Conservation (phyloP, 2,797 vertebrate species). For the Artibeus lituratus region DNA sequence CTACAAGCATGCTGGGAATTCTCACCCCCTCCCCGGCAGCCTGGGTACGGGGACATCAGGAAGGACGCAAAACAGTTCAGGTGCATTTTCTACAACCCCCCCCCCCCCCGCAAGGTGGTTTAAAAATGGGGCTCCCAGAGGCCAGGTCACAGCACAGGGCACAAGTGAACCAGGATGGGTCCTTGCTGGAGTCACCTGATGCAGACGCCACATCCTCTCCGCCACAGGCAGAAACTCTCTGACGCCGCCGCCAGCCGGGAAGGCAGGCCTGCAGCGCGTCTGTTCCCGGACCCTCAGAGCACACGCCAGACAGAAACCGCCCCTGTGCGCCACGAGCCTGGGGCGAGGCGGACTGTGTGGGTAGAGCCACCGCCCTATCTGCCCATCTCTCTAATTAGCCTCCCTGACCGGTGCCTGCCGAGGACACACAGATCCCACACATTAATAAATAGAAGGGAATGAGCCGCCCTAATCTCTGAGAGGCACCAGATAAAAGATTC, state of each 20-base stretch:
- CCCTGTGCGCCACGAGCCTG: accelerated
- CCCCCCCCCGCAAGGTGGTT: accelerated
- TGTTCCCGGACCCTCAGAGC: neutral
- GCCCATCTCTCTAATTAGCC: slow-evolving; percentile 61
- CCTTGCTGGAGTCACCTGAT: accelerated
- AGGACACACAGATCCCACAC: neutral
- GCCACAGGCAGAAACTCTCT: neutral
- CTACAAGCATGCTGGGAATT: accelerated
- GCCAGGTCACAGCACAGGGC: too few species aligned
- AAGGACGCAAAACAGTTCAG: accelerated
- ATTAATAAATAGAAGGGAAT: neutral
- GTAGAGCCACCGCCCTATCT: slow-evolving; percentile 6
- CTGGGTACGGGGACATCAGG: accelerated
- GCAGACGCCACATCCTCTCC: accelerated
- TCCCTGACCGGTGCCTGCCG: neutral
- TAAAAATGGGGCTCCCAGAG: accelerated
- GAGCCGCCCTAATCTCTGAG: neutral
- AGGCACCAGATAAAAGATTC: slow-evolving; percentile 35
- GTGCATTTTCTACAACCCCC: neutral
- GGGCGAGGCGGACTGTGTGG: slow-evolving; percentile 4
- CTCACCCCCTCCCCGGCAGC: neutral
- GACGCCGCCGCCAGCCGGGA: accelerated
- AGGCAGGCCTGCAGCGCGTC: accelerated
- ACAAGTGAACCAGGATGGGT: accelerated
- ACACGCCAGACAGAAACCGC: slow-evolving; percentile 21